These are phyloP conservation scores for Papilio machaon DNA, from an alignment of 1,140 invertebrate genomes.

Conservation along the genomic window DNA sequence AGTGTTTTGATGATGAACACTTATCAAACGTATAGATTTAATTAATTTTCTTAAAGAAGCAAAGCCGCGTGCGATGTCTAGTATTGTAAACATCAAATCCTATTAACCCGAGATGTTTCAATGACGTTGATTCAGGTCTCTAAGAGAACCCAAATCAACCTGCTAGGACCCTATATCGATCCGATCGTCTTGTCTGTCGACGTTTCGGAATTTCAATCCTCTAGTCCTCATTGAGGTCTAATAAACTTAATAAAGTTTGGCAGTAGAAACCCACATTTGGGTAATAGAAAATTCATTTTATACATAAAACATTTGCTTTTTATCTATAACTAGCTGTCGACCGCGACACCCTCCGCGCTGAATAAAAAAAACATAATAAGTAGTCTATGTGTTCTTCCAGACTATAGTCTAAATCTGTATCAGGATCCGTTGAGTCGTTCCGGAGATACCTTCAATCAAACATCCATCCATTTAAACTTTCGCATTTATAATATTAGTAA, in stretches of 20 bases:
- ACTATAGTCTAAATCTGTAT: too few relatives aligned
- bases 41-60: constrained; percentile 15
- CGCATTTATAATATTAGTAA: too few relatives aligned
- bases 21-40: too few relatives aligned
- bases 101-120: constrained; percentile 31
- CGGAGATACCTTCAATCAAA: too few relatives aligned
- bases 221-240: too few relatives aligned
- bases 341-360: too few relatives aligned
- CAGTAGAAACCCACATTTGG: background rate
- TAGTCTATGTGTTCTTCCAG: too few relatives aligned
- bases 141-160: constrained; percentile 27
- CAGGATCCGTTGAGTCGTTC: too few relatives aligned
- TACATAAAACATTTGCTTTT: background rate
- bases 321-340: background rate
- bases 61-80: background rate
- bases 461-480: too few relatives aligned
- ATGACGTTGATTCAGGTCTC: constrained; percentile 35
- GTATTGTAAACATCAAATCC: constrained; percentile 32
- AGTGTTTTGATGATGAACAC: too few relatives aligned
- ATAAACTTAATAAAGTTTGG: background rate
- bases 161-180: constrained; percentile 17
- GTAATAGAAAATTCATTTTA: background rate
- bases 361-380: too few relatives aligned
- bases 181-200: constrained; percentile 11
- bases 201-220: constrained; percentile 2